phyloP scores from a whole-genome alignment of 2,797 vertebrate genomes.

The Ataeniobius toweri region DNA sequence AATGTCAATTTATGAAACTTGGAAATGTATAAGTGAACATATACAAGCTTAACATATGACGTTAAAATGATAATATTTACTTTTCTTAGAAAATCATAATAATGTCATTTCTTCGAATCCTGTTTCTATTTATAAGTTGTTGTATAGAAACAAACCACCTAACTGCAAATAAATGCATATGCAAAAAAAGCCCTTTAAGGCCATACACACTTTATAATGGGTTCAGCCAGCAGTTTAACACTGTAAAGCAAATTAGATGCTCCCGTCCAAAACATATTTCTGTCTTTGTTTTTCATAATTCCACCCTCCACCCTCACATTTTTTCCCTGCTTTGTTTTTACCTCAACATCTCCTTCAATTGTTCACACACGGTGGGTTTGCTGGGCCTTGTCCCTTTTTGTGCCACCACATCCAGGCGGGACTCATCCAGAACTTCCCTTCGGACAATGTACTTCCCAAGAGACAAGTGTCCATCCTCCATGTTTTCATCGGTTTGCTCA shows the following conservation, averaged over 20 bases:
- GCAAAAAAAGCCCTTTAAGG: not conserved
- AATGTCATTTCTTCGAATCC: not conserved
- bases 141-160: not conserved
- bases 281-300: not conserved
- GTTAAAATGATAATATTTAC: not conserved
- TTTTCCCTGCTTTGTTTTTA: constrained; percentile 47
- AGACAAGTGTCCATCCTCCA: constrained; percentile 22
- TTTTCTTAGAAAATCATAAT: not conserved
- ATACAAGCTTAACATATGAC: not conserved
- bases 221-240: not conserved
- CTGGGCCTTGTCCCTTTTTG: constrained; percentile 63
- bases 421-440: constrained; percentile 79
- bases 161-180: not conserved
- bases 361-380: constrained; percentile 52
- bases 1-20: not conserved
- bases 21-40: not conserved
- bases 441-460: constrained; percentile 66
- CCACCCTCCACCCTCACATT: not conserved
- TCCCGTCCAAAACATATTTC: not conserved
- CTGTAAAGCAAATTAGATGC: not conserved
- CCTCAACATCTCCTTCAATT: constrained; percentile 67
- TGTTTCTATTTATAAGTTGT: not conserved
- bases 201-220: not conserved
- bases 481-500: constrained; percentile 14
- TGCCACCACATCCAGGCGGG: constrained; percentile 81